A percentile compares a stretch with the other conserved stretches of the same genome.
phyloP scores from a whole-genome alignment of 2,888 invertebrate genomes.

The Creontiades dilutus region DNA sequence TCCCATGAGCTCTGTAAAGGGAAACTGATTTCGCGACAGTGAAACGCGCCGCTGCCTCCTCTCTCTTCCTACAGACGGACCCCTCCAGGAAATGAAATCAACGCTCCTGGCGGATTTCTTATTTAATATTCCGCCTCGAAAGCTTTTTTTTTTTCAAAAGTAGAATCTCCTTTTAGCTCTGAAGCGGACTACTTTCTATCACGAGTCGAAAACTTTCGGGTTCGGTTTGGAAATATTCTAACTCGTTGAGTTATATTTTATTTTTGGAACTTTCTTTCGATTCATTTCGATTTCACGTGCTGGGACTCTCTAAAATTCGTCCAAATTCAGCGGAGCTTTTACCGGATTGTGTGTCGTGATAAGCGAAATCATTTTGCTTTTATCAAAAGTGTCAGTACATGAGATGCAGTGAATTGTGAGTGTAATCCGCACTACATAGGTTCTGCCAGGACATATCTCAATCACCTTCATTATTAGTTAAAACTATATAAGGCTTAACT shows the following conservation, averaged over 20 bases:
- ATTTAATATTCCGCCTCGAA: slow-evolving; percentile 44
- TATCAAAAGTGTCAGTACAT: too few species aligned
- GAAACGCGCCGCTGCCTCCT: background rate
- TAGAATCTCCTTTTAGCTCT: slow-evolving; percentile 4
- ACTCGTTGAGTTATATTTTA: background rate
- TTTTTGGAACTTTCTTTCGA: background rate
- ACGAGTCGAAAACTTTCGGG: slow-evolving; percentile 16
- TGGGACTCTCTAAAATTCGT: too few species aligned
- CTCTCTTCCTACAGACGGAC: background rate
- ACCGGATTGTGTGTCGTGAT: too few species aligned
- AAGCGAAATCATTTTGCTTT: too few species aligned
- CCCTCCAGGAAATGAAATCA: slow-evolving; percentile 60
- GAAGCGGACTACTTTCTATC: slow-evolving; percentile 35
- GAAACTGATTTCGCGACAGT: slow-evolving; percentile 60
- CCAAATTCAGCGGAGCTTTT: too few species aligned
- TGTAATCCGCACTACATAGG: too few species aligned
- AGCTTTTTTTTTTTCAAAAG: slow-evolving; percentile 33
- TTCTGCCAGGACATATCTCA: too few species aligned
- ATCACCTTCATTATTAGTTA: too few species aligned
- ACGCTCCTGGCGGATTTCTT: slow-evolving; percentile 51
- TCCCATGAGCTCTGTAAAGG: slow-evolving; percentile 11
- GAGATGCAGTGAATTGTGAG: too few species aligned
- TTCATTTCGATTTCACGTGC: background rate
- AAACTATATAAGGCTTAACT: too few species aligned
- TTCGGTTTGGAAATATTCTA: background rate